Evolutionary conservation across 2,797 vertebrate genomes (phyloP).

Genomic region (Etheostoma nigrum): DNA sequence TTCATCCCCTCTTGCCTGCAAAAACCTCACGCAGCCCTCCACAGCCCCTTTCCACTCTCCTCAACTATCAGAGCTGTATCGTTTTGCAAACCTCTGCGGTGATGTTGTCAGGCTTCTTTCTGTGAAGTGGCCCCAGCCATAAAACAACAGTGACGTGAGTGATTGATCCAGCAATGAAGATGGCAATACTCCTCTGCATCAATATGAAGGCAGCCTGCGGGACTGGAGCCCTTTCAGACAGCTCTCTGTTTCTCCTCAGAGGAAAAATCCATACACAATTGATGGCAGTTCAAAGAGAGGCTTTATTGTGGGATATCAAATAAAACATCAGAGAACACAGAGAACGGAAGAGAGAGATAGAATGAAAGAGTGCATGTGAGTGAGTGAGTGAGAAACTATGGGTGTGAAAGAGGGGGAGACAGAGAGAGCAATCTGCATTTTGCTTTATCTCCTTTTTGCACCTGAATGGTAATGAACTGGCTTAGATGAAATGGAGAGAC

Average conservation of each 20-base stretch:
- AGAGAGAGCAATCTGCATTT: conserved; percentile 81
- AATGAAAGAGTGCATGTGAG: conserved; percentile 74
- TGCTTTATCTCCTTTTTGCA: conserved; percentile 82
- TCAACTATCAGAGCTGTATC: conserved; percentile 83
- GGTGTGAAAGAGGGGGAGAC: conserved; percentile 69
- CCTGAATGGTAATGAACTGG: conserved; percentile 83
- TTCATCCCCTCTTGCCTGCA: conserved; percentile 66
- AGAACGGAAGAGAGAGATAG: conserved; percentile 74
- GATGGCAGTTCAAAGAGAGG: conserved; percentile 86
- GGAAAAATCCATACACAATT: conserved; percentile 88
- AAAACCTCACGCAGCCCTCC: conserved; percentile 61
- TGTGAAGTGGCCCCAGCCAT: conserved; percentile 84
- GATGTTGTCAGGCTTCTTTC: conserved; percentile 84
- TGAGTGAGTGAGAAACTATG: conserved; percentile 62
- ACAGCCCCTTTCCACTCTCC: conserved; percentile 60
- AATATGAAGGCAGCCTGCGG: conserved; percentile 86
- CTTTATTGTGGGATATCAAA: conserved; percentile 88
- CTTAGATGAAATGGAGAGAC: conserved; percentile 72
- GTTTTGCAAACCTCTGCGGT: conserved; percentile 83
- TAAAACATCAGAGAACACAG: conserved; percentile 86
- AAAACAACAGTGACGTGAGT: conserved; percentile 85
- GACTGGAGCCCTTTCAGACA: conserved; percentile 86
- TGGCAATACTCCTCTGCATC: conserved; percentile 87
- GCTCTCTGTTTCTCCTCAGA: conserved; percentile 86
- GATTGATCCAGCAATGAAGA: conserved; percentile 87